Base-by-base conservation (phyloP, 1,140 invertebrate genomes). In the Trichonephila inaurata region DNA sequence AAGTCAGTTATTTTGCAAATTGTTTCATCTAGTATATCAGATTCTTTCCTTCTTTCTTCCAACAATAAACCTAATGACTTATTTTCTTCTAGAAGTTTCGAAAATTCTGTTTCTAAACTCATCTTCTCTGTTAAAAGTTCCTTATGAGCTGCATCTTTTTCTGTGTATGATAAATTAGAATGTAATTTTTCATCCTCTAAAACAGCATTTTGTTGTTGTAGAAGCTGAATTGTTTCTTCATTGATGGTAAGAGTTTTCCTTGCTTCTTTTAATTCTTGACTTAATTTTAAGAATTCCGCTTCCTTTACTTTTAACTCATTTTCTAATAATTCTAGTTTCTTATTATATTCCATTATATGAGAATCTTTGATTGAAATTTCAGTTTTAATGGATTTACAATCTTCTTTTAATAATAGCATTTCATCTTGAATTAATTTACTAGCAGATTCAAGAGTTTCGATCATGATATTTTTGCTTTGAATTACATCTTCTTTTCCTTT, bases 171-270 rank as follows among this genome's bases (percentile, higher is more conserved):
- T 18, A 51, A 21, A 19, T 92, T 87, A 51, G 61, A 72, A 44
- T 88, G 51, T 0, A 62, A 33, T 83, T 66, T 85, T 83, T 94
- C 87, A 6, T 83, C 40, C 24, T 89, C 87, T 64, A 83, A 28
- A 66, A 89, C 12, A 64, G 24, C 44, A 89, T 94, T 83, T 83
- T 89, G 69, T 19, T 94, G 61, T 60, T 58, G 69, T 77, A 91
- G 61, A 83, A 83, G 12, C 24, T 85, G 8, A 6, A 85, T 58
- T 24, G 82, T 21, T 89, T 89, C 72, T 83, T 89, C 44, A n/a
- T 58, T 69, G 28, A 16, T n/a, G 33, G 28, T 18, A 64, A 16
- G 7, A 66, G 5, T 64, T 82, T 60, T 40, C 18, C 10, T 64
- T 18, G 21, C 5, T 40, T 82, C 18, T 44, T 94, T 44, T 18